Conservation (phyloP, 2,888 invertebrate genomes). For the Melanotus villosus region DNA sequence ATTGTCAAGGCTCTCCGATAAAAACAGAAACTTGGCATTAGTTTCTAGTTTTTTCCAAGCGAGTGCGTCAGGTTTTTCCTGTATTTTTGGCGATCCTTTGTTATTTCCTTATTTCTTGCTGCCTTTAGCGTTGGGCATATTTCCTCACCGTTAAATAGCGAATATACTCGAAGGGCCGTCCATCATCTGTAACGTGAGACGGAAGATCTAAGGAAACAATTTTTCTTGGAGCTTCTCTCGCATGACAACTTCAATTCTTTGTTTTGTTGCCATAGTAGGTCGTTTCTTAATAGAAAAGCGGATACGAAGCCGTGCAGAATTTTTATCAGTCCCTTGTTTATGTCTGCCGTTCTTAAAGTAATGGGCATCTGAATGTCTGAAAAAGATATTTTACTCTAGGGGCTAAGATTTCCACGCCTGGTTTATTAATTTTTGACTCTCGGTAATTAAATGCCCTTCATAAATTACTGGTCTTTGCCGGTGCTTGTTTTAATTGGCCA, state of each 20-base stretch:
- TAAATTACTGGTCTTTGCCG: too few relatives aligned
- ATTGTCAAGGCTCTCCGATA: too few relatives aligned
- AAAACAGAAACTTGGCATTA: too few relatives aligned
- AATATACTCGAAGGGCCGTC: constrained; percentile 3
- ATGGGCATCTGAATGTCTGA: background rate
- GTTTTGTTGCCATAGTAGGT: background rate
- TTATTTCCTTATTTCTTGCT: background rate
- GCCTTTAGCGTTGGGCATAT: background rate
- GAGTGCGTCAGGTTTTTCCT: background rate
- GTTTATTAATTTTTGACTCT: too few relatives aligned
- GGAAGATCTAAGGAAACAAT: constrained; percentile 18
- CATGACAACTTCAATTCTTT: constrained; percentile 22
- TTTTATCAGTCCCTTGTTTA: constrained; percentile 12
- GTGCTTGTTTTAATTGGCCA: too few relatives aligned
- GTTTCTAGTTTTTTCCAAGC: too few relatives aligned
- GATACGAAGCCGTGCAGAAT: constrained; percentile 7
- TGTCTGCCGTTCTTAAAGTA: background rate
- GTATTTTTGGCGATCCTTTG: background rate
- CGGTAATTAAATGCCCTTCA: too few relatives aligned
- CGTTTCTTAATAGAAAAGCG: constrained; percentile 13
- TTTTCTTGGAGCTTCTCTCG: constrained; percentile 6
- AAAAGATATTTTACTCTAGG: too few relatives aligned
- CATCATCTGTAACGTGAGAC: constrained; percentile 19
- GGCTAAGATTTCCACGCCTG: too few relatives aligned
- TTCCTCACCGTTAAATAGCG: background rate